Base-by-base conservation (phyloP, 2,113 vertebrate genomes). In the Rhinogobius similis region DNA sequence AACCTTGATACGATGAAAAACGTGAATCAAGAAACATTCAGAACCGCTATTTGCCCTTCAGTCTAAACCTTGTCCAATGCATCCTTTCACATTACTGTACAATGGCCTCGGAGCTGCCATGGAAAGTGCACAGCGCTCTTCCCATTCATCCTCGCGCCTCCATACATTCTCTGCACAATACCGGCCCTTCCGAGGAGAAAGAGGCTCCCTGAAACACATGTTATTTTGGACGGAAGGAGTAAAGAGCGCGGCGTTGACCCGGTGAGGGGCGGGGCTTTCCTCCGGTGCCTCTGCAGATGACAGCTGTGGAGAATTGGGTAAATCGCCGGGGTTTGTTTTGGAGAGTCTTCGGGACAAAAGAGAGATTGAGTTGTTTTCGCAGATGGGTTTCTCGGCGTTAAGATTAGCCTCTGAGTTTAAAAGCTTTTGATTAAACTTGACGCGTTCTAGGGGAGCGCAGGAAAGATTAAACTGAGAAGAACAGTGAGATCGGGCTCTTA, bases 301-400 rank as follows among this genome's bases (percentile, higher is more conserved):
- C 46, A 50, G 52, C 52, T 55, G 52, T 26, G 52, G 11, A 24
- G 4, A 55, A 55, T 55, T 14, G 23, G 11, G 52, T 26, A 55
- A 55, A 55, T 55, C 52, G 13, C 52, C 14, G 23, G 23, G 52
- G 52, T 55, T 55, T 55, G 52, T 55, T 50, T 55, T 55, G 52
- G 24, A 55, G 13, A 55, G 5, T 55, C 52, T 26, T 55, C 5
- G 5, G 24, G 23, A 26, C 52, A 55, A 55, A 55, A 26, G 50
- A 26, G 23, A 26, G 52, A 55, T 26, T 55, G 24, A 55, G 23
- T 10, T 55, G 52, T 12, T 55, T 41, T 21, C 10, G 46, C 20
- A 10, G 12, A 55, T 55, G 52, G 52, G 23, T 23, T 14, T 10
- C 46, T 50, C 20, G 14, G 23, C 52, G 6, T 12, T 24, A 55